These are phyloP conservation scores for Anastatus disparis DNA, from an alignment of 1,140 invertebrate genomes.

Conservation along the genomic window DNA sequence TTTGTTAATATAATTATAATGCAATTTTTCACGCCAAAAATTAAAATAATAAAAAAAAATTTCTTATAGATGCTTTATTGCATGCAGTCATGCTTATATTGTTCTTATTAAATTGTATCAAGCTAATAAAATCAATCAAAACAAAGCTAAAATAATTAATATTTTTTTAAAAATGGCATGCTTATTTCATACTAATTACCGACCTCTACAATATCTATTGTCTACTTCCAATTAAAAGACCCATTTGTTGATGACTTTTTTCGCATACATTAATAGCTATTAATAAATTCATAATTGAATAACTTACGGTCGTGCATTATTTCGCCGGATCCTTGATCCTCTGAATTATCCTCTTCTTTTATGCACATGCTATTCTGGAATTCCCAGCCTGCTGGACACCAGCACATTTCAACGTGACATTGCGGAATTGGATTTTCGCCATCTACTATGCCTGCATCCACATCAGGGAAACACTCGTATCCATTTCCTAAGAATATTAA, in stretches of 20 bases:
- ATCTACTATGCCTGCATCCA: slow-evolving; percentile 55
- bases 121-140: not conserved
- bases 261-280: not conserved
- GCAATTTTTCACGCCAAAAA: no score
- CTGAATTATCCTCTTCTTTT: slow-evolving; percentile 39
- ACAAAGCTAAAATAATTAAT: not conserved
- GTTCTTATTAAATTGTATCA: not conserved
- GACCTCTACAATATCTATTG: slow-evolving; percentile 16
- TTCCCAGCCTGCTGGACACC: slow-evolving; percentile 66
- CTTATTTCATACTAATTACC: not conserved
- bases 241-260: not conserved
- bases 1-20: no score
- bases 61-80: not conserved
- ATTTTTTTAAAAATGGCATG: not conserved
- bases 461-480: slow-evolving; percentile 67
- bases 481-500: slow-evolving; percentile 72
- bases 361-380: slow-evolving; percentile 53
- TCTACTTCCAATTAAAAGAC: not conserved
- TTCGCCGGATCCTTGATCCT: slow-evolving; percentile 33
- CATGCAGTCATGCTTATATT: slow-evolving; percentile 22
- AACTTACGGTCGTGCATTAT: slow-evolving; percentile 52
- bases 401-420: slow-evolving; percentile 67
- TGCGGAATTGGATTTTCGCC: slow-evolving; percentile 59
- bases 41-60: no score
- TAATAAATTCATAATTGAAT: not conserved